These are phyloP conservation scores for Drosophila busckii DNA, from an alignment of 1,140 invertebrate species.

Conservation along the genomic window DNA sequence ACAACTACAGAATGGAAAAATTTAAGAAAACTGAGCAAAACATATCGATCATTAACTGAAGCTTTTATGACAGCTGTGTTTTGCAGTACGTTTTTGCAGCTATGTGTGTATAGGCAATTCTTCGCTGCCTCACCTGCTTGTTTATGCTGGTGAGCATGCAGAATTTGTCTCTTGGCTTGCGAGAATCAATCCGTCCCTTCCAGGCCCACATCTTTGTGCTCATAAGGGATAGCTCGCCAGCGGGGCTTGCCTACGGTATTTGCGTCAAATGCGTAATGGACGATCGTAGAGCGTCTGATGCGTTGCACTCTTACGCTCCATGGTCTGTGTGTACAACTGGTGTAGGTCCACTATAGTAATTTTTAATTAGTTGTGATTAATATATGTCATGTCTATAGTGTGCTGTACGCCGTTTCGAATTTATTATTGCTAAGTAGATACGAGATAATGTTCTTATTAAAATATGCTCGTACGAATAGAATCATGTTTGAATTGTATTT, in stretches of 20 bases:
- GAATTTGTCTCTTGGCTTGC: slow-evolving; percentile 35
- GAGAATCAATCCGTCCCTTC: slow-evolving; percentile 49
- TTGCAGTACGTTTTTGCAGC: slow-evolving; percentile 78
- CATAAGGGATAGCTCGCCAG: slow-evolving; percentile 84
- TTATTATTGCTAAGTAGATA: too few relatives aligned
- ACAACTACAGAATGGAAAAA: slow-evolving; percentile 25
- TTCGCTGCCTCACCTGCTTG: slow-evolving; percentile 65
- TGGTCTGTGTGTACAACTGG: slow-evolving; percentile 43
- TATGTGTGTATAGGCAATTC: slow-evolving; percentile 79
- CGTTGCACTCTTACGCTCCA: slow-evolving; percentile 42
- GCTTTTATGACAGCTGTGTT: too few relatives aligned
- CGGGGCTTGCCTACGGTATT: slow-evolving; percentile 81
- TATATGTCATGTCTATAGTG: too few relatives aligned
- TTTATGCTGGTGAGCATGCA: slow-evolving; percentile 34
- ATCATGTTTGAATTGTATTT: too few relatives aligned
- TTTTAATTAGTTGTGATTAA: too few relatives aligned
- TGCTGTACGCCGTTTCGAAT: too few relatives aligned
- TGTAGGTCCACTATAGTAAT: slow-evolving; percentile 22
- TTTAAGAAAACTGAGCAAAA: not conserved
- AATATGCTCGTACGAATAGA: too few relatives aligned
- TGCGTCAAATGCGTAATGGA: slow-evolving; percentile 61
- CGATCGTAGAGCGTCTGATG: slow-evolving; percentile 39
- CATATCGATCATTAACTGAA: too few relatives aligned
- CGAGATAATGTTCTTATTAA: too few relatives aligned
- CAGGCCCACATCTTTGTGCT: slow-evolving; percentile 44